Evolutionary conservation across 2,888 invertebrate species (phyloP).

Genomic region (Sminthurides aquaticus): DNA sequence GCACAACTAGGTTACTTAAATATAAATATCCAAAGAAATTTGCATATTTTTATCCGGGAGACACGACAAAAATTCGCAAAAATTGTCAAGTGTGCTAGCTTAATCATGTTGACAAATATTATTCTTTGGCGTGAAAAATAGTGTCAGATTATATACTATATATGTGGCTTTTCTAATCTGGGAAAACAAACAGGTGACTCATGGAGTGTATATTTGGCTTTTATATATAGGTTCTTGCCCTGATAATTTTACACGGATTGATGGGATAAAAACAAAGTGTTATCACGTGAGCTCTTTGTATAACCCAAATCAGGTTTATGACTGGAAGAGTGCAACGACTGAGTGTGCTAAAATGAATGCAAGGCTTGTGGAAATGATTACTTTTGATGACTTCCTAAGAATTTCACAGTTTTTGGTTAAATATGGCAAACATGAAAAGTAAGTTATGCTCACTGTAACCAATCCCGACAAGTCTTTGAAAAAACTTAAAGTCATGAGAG

Average conservation of each 20-base stretch:
- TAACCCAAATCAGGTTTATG: constrained; percentile 23
- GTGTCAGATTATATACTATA: no score
- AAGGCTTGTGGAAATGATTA: constrained; percentile 37
- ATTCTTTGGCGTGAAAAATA: no score
- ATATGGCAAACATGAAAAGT: constrained; percentile 14
- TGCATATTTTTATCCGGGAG: no score
- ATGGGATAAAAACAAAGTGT: constrained; percentile 40
- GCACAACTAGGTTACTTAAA: no score
- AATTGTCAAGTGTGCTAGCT: no score
- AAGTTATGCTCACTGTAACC: not conserved
- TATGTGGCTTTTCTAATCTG: no score
- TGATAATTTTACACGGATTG: constrained; percentile 34
- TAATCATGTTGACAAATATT: no score
- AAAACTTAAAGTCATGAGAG: no score
- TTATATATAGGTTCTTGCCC: constrained; percentile 34
- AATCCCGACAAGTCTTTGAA: no score
- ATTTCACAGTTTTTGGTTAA: constrained; percentile 34
- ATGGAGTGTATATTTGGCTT: no score
- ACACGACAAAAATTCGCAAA: no score
- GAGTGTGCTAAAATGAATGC: constrained; percentile 37
- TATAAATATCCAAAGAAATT: not conserved
- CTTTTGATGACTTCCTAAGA: constrained; percentile 38
- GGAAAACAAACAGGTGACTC: no score
- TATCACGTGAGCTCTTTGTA: constrained; percentile 35
- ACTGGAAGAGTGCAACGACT: constrained; percentile 40